A percentile compares a stretch with the other conserved stretches of the same genome.
These are phyloP conservation scores for Lepidostoma basale DNA, from an alignment of 1,140 invertebrate species.

Conservation along the genomic window DNA sequence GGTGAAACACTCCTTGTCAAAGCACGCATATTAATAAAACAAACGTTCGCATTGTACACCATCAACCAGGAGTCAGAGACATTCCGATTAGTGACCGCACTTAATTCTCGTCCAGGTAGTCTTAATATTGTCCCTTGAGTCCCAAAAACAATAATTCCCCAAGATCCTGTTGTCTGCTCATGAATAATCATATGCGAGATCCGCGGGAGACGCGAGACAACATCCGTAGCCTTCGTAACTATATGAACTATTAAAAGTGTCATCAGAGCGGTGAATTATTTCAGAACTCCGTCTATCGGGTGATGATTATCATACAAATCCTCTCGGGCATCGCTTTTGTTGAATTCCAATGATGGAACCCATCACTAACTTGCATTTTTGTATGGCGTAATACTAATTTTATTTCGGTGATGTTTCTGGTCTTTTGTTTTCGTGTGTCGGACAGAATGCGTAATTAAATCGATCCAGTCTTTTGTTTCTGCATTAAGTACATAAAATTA, in stretches of 20 bases:
- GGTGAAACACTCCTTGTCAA: too few relatives aligned
- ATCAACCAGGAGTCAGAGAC: not conserved
- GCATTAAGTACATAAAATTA: too few relatives aligned
- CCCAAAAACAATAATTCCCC: constrained; percentile 40
- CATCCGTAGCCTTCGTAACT: constrained; percentile 11
- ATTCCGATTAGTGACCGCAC: constrained; percentile 22
- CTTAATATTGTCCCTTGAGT: constrained; percentile 24
- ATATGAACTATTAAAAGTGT: constrained; percentile 32
- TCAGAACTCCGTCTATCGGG: constrained; percentile 24
- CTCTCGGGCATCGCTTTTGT: not conserved
- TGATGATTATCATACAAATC: constrained; percentile 39
- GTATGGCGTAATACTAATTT: too few relatives aligned
- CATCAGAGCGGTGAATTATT: constrained; percentile 44
- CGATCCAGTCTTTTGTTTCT: too few relatives aligned
- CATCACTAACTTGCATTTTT: not conserved
- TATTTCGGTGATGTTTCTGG: too few relatives aligned
- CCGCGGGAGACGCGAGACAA: constrained; percentile 12
- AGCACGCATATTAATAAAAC: constrained; percentile 20
- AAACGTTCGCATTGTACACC: not conserved
- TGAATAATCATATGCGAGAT: constrained; percentile 42
- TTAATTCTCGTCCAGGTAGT: constrained; percentile 15
- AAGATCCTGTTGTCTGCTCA: constrained; percentile 34
- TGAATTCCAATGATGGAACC: constrained; percentile 14
- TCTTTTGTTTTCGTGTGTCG: not conserved
- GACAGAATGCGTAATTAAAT: not conserved